phyloP scores from a whole-genome alignment of 2,113 vertebrate genomes.

The Asarcornis scutulata region DNA sequence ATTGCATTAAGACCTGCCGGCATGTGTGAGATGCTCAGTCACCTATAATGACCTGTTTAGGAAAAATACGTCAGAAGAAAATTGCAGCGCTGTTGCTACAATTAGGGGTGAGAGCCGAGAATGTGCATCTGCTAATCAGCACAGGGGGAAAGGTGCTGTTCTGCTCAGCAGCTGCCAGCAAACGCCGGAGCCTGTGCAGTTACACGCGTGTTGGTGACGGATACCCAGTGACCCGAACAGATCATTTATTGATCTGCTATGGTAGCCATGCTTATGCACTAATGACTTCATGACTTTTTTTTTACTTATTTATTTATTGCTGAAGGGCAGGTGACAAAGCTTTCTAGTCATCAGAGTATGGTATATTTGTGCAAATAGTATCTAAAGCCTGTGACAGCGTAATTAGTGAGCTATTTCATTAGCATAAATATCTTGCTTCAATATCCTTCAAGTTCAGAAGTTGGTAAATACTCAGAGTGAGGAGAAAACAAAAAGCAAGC shows the following conservation, averaged over 20 bases:
- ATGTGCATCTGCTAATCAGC: neutral
- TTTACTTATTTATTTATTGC: neutral
- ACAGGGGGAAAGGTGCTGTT: neutral
- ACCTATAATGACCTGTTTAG: neutral
- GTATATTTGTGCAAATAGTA: neutral
- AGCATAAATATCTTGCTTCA: neutral
- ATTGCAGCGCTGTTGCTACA: neutral
- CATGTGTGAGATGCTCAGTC: neutral
- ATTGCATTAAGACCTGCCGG: neutral
- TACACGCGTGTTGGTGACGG: rapidly evolving
- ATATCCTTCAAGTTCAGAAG: neutral
- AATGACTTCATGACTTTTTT: neutral
- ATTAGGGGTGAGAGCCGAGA: neutral
- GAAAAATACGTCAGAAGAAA: neutral
- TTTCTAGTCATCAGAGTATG: neutral
- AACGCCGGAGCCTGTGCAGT: neutral
- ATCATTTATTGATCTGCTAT: neutral
- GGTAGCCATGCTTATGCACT: neutral
- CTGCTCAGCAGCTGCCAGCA: neutral
- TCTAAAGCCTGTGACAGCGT: neutral
- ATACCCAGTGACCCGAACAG: neutral
- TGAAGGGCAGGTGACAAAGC: neutral
- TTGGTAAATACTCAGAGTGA: neutral
- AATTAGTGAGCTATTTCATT: neutral
- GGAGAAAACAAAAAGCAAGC: neutral